Base-by-base conservation (phyloP, 2,797 vertebrate species). In the Bradypodion pumilum region DNA sequence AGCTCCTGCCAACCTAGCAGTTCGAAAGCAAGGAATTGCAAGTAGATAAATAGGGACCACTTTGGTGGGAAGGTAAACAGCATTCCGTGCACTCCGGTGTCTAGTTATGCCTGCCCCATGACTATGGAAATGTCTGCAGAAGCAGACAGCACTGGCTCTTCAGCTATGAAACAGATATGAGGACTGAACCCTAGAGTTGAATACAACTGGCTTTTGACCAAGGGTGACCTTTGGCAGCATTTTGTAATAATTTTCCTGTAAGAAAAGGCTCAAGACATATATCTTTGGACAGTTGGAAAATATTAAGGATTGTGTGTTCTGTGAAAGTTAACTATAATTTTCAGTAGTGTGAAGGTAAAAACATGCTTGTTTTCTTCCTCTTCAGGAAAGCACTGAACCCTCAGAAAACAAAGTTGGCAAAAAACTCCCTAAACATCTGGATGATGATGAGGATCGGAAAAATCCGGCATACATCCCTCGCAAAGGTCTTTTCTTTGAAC, bases 401-500 rank as follows among this genome's bases (percentile, higher is more conserved):
- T 96, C 97, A 1, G 98, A 99, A 93, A 98, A 97, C 5, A 99
- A 98, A 85, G 92, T 91, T 0, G 96, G 95, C 12, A 97, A 94
- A 19, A 98, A 98, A 86, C 95, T 95, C 0, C 96, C 97, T 19
- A 98, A 98, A 92, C 97, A 98, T 93, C 92, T 99, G 85, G 98
- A 99, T 0, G 98, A 99, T 0, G 98, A 99, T 1, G 98, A 99
- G 91, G 98, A 99, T 90, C 84, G 98, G 12, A 99, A 99, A 93
- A 99, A 99, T 92, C 98, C 98, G 0, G 98, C 98, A 0, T 99
- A 99, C 93, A 99, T 99, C 91, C 98, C 98, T 0, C 96, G 98
- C 78, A 99, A 98, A 92, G 98, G 98, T 40, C 96, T 99, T 80
- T 99, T 99, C 95, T 99, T 99, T 15, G 98, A 99, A 90, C 98